A percentile compares a stretch with the other conserved stretches of the same genome.
Conservation (phyloP, 2,113 vertebrate species). For the Capra hircus region DNA sequence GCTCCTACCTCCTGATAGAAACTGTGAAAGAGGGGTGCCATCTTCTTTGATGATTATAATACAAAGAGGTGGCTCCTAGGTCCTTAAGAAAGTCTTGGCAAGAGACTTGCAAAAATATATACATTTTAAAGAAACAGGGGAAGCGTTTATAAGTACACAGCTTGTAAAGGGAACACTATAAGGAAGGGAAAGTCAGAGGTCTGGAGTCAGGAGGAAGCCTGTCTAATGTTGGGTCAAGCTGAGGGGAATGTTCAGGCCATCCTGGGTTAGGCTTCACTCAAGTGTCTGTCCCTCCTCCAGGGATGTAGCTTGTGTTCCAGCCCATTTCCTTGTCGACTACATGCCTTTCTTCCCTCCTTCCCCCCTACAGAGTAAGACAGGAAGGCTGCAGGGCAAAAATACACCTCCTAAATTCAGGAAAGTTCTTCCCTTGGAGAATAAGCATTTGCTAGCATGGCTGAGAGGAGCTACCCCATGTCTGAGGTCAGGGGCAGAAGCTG, state of each 20-base stretch:
- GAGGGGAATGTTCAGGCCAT: neutral
- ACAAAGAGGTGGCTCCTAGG: neutral
- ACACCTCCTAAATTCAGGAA: neutral
- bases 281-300: neutral
- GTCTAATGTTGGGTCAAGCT: neutral
- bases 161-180: neutral
- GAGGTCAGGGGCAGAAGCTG: too few relatives aligned
- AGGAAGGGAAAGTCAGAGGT: neutral
- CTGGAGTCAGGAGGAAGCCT: neutral
- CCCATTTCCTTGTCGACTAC: neutral
- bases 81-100: neutral
- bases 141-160: neutral
- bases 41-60: neutral
- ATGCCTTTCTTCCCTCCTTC: neutral
- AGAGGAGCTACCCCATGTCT: too few relatives aligned
- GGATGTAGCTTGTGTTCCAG: neutral
- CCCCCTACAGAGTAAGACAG: fast-evolving
- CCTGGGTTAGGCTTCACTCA: neutral
- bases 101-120: neutral
- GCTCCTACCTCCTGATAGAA: neutral
- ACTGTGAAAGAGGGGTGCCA: neutral
- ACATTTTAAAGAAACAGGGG: neutral
- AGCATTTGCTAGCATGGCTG: neutral
- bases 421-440: neutral
- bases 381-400: neutral